phyloP scores from a whole-genome alignment of 2,113 vertebrate species.

The Eublepharis macularius region DNA sequence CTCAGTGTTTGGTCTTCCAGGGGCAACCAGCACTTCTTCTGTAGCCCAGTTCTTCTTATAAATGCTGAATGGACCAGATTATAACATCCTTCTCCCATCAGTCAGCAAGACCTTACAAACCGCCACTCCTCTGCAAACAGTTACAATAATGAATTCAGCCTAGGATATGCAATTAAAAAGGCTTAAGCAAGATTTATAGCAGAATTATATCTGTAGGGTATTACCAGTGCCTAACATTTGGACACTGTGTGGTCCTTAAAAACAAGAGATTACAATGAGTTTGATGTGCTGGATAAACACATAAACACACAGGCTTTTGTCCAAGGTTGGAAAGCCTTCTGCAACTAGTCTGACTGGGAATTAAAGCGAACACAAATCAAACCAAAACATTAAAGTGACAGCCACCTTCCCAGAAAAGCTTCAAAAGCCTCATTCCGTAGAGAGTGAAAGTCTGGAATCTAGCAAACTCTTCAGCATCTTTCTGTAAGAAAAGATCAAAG shows the following conservation, averaged over 20 bases:
- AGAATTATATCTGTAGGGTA: constrained; percentile 50
- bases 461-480: background rate
- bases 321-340: constrained; percentile 21
- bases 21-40: background rate
- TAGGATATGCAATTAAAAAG: constrained; percentile 52
- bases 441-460: background rate
- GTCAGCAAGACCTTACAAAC: background rate
- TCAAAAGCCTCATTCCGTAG: background rate
- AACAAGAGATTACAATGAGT: constrained; percentile 56
- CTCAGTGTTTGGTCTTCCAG: background rate
- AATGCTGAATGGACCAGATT: background rate
- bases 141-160: background rate
- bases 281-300: constrained; percentile 45
- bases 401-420: background rate
- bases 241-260: constrained; percentile 42
- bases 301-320: background rate
- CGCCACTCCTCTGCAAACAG: background rate
- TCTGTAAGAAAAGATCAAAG: background rate
- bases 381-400: background rate
- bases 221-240: constrained; percentile 32
- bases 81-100: background rate
- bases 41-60: background rate
- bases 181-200: constrained; percentile 46
- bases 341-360: constrained; percentile 1
- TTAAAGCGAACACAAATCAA: background rate